Evolutionary conservation across 2,797 vertebrate species (phyloP).

Genomic region (Phataginus tricuspis): DNA sequence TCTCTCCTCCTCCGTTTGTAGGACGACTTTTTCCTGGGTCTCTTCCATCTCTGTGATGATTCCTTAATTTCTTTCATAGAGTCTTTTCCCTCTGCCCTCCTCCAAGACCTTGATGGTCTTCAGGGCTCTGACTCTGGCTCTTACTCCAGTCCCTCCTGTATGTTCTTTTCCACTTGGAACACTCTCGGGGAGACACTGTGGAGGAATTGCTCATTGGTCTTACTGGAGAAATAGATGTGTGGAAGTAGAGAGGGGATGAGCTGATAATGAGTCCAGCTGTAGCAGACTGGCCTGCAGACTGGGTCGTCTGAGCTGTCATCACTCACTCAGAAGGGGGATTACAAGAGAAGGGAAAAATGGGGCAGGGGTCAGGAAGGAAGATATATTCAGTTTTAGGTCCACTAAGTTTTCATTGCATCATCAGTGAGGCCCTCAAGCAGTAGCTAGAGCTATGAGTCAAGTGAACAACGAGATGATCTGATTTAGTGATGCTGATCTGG

Average conservation of each 20-base stretch:
- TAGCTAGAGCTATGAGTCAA: background rate
- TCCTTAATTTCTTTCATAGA: background rate
- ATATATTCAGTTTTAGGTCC: background rate
- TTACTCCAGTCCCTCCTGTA: background rate
- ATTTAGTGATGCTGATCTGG: background rate
- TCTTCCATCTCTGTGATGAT: background rate
- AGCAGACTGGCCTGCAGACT: background rate
- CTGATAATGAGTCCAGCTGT: background rate
- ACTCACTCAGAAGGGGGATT: background rate
- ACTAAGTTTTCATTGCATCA: background rate
- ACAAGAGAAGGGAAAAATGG: background rate
- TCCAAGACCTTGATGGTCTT: background rate
- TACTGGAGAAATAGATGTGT: background rate
- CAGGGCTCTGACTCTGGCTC: background rate
- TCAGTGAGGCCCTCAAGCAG: background rate
- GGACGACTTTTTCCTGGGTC: background rate
- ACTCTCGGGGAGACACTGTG: background rate
- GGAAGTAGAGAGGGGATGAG: background rate
- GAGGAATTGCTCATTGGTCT: background rate
- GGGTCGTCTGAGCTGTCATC: background rate
- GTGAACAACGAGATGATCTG: background rate
- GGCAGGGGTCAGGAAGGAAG: background rate
- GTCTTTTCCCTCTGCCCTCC: background rate
- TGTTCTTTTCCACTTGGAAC: background rate
- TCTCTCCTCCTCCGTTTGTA: background rate